Base-by-base conservation (phyloP, 2,113 vertebrate species). In the Otocyon megalotis region DNA sequence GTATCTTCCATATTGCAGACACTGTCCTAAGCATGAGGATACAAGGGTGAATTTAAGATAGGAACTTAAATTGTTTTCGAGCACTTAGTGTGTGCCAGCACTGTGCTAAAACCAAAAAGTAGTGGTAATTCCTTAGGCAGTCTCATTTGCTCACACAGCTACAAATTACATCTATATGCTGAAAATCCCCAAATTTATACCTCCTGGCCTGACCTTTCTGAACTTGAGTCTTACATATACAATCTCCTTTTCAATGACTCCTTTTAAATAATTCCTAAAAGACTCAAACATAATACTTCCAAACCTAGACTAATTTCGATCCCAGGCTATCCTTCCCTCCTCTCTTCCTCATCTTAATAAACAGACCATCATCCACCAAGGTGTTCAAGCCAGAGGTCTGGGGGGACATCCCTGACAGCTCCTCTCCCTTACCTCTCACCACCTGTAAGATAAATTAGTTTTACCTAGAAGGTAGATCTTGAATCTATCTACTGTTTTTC, bases 201-300 rank as follows among this genome's bases (percentile, higher is more conserved):
- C 3, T 43, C 28, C 15, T 58, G 62, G 37, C 32, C 63, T 94
- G 30, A 86, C 17, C 24, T 50, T 67, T 82, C 50, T 63, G 56
- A 95, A 91, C 69, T 43, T 56, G 58, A 85, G 54, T 96, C 30
- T 88, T 85, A 88, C 9, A 30, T 60, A 56, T 35, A 62, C 83
- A 58, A n/a, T 50, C 63, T 37, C 53, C 37, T 96, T 96, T 90
- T 15, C 4, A 2, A 94, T 86, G 48, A 76, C 54, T 92, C 30
- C 32, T 82, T 90, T 95, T 56, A 90, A 93, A n/a, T 77, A 72
- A 84, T 88, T 94, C 26, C 24, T n/a, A 71, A 54, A 37, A 84
- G 82, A 94, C 62, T 74, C 56, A 92, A 83, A 77, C n/a, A 62
- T 84, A 79, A 10, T 58, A 80, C 14, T 30, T 83, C 30, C 30